A percentile compares a stretch with the other conserved stretches of the same genome.
Evolutionary conservation across 2,113 vertebrate species (phyloP).

Genomic region (Sciurus niger): DNA sequence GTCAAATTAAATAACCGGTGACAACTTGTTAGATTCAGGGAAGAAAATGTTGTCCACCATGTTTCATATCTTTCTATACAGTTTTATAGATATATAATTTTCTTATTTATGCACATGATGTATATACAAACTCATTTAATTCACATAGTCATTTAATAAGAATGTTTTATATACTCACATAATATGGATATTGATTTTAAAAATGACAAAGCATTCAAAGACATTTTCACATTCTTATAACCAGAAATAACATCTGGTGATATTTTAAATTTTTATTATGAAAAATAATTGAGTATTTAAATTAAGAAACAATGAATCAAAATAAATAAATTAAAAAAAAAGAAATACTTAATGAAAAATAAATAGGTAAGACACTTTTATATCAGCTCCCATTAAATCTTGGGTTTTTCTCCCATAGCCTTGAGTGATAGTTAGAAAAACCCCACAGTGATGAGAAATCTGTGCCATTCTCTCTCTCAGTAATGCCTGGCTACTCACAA

Average conservation of each 20-base stretch:
- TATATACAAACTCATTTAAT: background rate
- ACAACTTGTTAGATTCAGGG: background rate
- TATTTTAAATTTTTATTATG: background rate
- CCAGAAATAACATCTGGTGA: too few relatives aligned
- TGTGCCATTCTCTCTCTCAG: background rate
- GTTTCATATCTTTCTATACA: background rate
- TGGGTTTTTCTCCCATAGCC: background rate
- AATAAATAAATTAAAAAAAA: too few relatives aligned
- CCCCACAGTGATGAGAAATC: background rate
- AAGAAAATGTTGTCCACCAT: background rate
- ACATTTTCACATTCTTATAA: too few relatives aligned
- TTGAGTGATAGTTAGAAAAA: background rate
- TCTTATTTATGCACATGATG: background rate
- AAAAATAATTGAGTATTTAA: conserved; percentile 61
- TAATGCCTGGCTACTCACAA: background rate
- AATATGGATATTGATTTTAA: background rate
- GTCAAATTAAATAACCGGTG: background rate
- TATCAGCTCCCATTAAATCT: background rate
- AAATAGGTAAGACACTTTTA: background rate
- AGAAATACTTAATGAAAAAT: background rate
- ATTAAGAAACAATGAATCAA: background rate
- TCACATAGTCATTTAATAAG: background rate
- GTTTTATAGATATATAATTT: background rate
- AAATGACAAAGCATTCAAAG: too few relatives aligned
- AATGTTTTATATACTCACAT: background rate